Conservation (phyloP, 23 tunicate genomes). For the Phallusia fumigata region DNA sequence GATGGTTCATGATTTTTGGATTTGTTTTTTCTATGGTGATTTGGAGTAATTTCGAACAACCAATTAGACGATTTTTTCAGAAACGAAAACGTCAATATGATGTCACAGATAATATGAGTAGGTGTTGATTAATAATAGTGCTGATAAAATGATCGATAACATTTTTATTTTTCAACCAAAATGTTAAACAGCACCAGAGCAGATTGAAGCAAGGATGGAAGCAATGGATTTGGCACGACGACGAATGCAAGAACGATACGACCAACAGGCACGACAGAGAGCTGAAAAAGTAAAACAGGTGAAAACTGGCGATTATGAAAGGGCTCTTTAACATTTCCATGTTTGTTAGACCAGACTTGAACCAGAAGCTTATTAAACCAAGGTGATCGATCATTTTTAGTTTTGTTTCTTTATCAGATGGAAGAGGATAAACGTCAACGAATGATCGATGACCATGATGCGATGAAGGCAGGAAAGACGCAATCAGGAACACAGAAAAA, state of each 20-base stretch:
- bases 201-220: conserved; percentile 41
- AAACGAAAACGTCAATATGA: conserved; percentile 19
- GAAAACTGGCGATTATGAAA: background rate
- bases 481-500: conserved; percentile 41
- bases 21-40: conserved; percentile 19
- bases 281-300: conserved; percentile 35
- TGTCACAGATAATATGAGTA: conserved; percentile 45
- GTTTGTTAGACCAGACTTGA: no score
- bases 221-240: conserved; percentile 44
- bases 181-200: conserved; percentile 22
- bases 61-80: conserved; percentile 23
- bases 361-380: no score
- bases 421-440: conserved; percentile 40
- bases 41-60: conserved; percentile 33
- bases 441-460: conserved; percentile 49
- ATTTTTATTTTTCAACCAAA: no score
- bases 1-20: conserved; percentile 37
- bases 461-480: conserved; percentile 34
- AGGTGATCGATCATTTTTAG: no score
- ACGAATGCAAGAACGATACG: conserved; percentile 39
- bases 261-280: conserved; percentile 1
- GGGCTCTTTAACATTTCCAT: no score
- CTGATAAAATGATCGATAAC: no score
- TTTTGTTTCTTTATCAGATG: conserved; percentile 7
- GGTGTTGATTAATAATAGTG: background rate